These are phyloP conservation scores for Hypomesus transpacificus DNA, from an alignment of 2,113 vertebrate genomes.

Conservation along the genomic window DNA sequence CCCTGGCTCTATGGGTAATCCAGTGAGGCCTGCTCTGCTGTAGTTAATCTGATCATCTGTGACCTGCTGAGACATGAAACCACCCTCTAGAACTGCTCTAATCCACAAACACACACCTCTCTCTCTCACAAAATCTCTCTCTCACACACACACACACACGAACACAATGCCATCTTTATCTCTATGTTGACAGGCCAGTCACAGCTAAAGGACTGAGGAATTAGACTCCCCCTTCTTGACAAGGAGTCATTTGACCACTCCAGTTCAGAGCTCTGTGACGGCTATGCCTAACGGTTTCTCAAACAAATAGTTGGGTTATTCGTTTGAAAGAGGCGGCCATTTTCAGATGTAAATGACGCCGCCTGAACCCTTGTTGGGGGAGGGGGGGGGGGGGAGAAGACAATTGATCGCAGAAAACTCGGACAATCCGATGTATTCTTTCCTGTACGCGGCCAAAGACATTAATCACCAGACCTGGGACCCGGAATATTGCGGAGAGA, in stretches of 20 bases:
- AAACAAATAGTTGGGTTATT: conserved; percentile 8
- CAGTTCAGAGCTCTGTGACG: conserved; percentile 1
- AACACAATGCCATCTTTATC: conserved; percentile 32
- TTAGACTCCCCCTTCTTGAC: conserved; percentile 27
- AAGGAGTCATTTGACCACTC: conserved; percentile 27
- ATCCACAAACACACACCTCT: conserved; percentile 40
- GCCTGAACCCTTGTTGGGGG: not conserved
- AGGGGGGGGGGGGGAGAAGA: not conserved
- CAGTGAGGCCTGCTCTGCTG: conserved; percentile 47
- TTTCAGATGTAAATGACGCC: not conserved
- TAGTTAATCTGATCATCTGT: conserved; percentile 70
- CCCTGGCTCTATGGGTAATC: conserved; percentile 51
- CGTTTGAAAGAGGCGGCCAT: too few species aligned
- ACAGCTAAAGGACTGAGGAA: conserved; percentile 30
- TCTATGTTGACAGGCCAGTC: conserved; percentile 37
- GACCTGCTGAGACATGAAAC: conserved; percentile 70
- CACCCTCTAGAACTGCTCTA: conserved; percentile 55
- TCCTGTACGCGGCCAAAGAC: not conserved
- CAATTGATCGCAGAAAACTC: not conserved
- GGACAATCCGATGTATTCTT: not conserved
- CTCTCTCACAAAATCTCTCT: not conserved
- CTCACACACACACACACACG: conserved; percentile 13
- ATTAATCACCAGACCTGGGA: not conserved
- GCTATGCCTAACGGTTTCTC: not conserved
- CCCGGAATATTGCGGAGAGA: not conserved